Percentiles rank a stretch among this genome's conserved stretches.
Conservation (phyloP, 1,140 invertebrate species). For the Lucilia cuprina region DNA sequence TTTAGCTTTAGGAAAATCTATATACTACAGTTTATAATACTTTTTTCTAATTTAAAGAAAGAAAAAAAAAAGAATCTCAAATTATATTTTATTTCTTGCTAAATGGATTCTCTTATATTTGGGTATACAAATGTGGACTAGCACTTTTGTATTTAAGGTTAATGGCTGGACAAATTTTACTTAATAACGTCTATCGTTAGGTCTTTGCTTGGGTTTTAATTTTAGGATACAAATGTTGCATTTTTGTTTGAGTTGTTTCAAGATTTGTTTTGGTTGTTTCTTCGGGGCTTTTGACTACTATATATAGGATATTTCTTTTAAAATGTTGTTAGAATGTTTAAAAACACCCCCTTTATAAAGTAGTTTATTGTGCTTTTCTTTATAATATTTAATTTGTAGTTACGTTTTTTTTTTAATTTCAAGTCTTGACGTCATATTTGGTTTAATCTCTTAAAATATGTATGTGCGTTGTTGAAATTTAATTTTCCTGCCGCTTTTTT, state of each 20-base stretch:
- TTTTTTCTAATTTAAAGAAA: neutral
- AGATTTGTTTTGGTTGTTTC: no score
- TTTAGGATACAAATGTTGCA: neutral
- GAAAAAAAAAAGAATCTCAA: neutral
- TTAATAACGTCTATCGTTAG: neutral
- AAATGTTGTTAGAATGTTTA: no score
- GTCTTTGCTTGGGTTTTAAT: neutral
- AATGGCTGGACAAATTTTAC: neutral
- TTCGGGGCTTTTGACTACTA: no score
- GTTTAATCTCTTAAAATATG: neutral
- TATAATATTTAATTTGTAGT: neutral
- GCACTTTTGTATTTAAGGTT: neutral
- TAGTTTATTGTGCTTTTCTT: neutral
- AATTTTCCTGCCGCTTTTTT: neutral
- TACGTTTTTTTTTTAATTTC: neutral
- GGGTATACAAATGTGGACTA: neutral
- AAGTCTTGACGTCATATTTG: neutral
- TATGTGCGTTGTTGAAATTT: neutral
- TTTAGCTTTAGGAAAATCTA: neutral
- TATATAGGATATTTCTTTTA: no score
- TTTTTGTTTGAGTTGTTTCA: neutral
- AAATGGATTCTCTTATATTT: neutral
- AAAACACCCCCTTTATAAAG: neutral
- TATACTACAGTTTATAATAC: constrained; percentile 11
- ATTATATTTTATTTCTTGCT: neutral